Percentiles rank a stretch among this genome's conserved stretches.
Conservation (phyloP, 1,140 invertebrate genomes). For the Brachionus sp. region DNA sequence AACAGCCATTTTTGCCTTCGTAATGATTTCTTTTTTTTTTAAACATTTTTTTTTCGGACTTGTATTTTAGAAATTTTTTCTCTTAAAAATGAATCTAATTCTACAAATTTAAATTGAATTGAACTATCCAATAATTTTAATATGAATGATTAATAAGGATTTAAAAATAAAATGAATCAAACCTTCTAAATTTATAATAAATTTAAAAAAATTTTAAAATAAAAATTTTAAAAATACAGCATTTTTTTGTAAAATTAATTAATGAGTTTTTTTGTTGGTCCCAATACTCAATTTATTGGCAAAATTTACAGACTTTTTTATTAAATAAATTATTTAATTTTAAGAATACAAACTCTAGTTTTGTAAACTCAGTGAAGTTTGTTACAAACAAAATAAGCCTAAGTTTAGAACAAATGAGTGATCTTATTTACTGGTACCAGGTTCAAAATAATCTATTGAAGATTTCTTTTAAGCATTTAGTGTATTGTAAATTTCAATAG, state of each 20-base stretch:
- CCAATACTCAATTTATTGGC: too few species aligned
- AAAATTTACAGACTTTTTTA: too few species aligned
- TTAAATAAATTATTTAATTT: too few species aligned
- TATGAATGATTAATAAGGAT: neutral
- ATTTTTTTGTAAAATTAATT: too few species aligned
- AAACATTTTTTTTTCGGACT: neutral
- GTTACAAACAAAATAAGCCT: neutral
- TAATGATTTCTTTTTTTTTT: neutral
- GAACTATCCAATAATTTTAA: neutral
- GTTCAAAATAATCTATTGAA: neutral
- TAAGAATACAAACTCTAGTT: neutral
- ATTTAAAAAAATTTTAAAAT: neutral
- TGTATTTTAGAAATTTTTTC: constrained; percentile 1
- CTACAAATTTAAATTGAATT: neutral
- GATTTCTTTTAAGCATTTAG: neutral
- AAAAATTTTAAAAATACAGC: neutral
- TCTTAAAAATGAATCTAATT: neutral
- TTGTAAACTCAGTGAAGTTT: neutral
- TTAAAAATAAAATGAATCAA: neutral
- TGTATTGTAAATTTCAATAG: neutral
- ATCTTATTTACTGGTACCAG: neutral
- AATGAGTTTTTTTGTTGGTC: too few species aligned
- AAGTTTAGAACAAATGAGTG: neutral
- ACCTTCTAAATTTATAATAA: neutral
- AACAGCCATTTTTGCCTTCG: neutral